A percentile compares a stretch with the other conserved stretches of the same genome.
phyloP scores from a whole-genome alignment of 2,888 invertebrate species.

The Lasius platythorax region DNA sequence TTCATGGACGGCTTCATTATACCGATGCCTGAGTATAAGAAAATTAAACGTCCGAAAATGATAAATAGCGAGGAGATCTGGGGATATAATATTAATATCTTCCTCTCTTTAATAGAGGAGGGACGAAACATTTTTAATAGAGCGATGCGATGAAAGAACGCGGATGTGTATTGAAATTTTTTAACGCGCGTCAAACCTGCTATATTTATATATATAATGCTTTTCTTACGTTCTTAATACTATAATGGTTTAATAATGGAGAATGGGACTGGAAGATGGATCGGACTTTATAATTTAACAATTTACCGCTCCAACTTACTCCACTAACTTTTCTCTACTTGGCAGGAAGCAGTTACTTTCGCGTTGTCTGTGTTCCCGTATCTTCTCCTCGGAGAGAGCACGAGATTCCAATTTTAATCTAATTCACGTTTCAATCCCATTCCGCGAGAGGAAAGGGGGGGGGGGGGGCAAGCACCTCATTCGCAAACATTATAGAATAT shows the following conservation, averaged over 20 bases:
- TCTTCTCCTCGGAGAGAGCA: neutral
- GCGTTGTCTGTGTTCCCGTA: conserved; percentile 9
- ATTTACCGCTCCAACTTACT: conserved; percentile 32
- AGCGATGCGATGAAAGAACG: neutral
- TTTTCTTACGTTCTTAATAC: neutral
- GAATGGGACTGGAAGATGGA: conserved; percentile 24
- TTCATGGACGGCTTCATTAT: conserved; percentile 88
- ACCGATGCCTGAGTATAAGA: conserved; percentile 70
- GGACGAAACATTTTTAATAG: neutral
- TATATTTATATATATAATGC: neutral
- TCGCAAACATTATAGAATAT: conserved; percentile 32
- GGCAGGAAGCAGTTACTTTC: conserved; percentile 10
- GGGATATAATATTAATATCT: neutral
- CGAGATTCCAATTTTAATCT: conserved; percentile 47
- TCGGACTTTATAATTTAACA: conserved; percentile 37
- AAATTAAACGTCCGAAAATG: neutral
- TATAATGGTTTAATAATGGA: neutral
- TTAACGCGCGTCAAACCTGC: neutral
- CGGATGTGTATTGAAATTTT: neutral
- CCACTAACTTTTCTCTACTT: neutral
- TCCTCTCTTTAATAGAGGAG: neutral
- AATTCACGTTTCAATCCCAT: conserved; percentile 39
- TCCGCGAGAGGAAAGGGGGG: neutral
- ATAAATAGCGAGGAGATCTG: neutral
- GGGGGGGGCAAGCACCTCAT: neutral